Evolutionary conservation across 2,888 invertebrate species (phyloP).

Genomic region (Lydus trimaculatus): DNA sequence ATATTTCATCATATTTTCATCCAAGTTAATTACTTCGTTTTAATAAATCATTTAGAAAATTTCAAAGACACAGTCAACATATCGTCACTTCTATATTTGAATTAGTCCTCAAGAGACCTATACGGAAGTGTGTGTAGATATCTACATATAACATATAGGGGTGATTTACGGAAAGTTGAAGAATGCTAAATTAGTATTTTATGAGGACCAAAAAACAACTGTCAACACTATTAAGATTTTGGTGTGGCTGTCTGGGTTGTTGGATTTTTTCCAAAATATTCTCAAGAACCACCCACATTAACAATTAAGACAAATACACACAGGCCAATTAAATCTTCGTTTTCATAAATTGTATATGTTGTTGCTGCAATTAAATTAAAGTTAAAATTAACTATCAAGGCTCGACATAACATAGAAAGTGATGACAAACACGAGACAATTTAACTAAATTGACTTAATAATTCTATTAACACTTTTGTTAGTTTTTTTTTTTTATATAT

Average conservation of each 20-base stretch:
- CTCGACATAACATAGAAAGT: neutral
- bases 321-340: neutral
- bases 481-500: neutral
- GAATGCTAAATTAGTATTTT: neutral
- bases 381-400: neutral
- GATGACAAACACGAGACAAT: slow-evolving; percentile 5
- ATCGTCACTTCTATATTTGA: neutral
- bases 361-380: neutral
- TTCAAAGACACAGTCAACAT: neutral
- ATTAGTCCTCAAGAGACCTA: neutral
- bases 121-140: neutral
- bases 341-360: neutral
- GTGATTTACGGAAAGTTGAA: neutral
- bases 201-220: slow-evolving; percentile 1
- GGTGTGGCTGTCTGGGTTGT: neutral
- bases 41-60: neutral
- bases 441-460: slow-evolving; percentile 4
- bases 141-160: neutral
- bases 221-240: neutral
- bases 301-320: neutral
- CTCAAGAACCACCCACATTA: slow-evolving; percentile 1
- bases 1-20: neutral
- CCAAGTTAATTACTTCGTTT: neutral
- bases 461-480: slow-evolving; percentile 3
- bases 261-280: neutral